Conservation (phyloP, 37 sponge, comb jelly and placozoan genomes). For the Amphimedon queenslandica region DNA sequence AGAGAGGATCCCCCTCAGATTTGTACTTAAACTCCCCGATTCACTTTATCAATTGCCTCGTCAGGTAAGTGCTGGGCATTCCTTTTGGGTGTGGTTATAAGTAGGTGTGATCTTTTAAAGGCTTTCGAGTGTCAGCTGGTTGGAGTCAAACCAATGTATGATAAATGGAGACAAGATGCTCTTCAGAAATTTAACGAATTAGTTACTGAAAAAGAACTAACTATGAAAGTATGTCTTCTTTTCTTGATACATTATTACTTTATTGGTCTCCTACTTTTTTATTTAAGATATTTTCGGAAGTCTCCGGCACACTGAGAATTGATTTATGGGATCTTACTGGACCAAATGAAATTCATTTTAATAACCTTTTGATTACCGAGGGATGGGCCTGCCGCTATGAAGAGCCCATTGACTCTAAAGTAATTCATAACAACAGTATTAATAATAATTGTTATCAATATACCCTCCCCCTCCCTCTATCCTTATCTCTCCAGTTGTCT, state of each 20-base stretch:
- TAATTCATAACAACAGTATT: too few relatives aligned
- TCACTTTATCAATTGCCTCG: slow-evolving; percentile 19
- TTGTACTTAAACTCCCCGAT: slow-evolving; percentile 47
- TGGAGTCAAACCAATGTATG: slow-evolving; percentile 57
- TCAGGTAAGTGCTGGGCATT: slow-evolving; percentile 21
- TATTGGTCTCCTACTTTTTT: too few relatives aligned
- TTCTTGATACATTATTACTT: too few relatives aligned
- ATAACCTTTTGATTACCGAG: slow-evolving; percentile 49
- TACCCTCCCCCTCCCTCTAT: neutral
- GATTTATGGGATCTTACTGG: slow-evolving; percentile 55
- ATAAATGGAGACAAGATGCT: slow-evolving; percentile 62
- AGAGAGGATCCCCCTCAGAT: slow-evolving; percentile 37
- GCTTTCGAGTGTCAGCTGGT: slow-evolving; percentile 81
- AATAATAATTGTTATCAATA: too few relatives aligned
- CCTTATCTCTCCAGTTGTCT: too few relatives aligned
- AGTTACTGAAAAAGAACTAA: slow-evolving; percentile 34
- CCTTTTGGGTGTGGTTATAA: too few relatives aligned
- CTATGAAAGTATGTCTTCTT: slow-evolving; percentile 40
- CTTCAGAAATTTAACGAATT: slow-evolving; percentile 33
- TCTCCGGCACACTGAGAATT: slow-evolving; percentile 58
- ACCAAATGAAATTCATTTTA: slow-evolving; percentile 42
- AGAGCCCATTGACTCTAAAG: slow-evolving; percentile 68
- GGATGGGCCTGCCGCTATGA: slow-evolving; percentile 54
- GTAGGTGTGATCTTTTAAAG: slow-evolving; percentile 12
- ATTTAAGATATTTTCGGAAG: slow-evolving; percentile 65